Evolutionary conservation across 2,888 invertebrate genomes (phyloP).

Genomic region (Heliothis peltigera): DNA sequence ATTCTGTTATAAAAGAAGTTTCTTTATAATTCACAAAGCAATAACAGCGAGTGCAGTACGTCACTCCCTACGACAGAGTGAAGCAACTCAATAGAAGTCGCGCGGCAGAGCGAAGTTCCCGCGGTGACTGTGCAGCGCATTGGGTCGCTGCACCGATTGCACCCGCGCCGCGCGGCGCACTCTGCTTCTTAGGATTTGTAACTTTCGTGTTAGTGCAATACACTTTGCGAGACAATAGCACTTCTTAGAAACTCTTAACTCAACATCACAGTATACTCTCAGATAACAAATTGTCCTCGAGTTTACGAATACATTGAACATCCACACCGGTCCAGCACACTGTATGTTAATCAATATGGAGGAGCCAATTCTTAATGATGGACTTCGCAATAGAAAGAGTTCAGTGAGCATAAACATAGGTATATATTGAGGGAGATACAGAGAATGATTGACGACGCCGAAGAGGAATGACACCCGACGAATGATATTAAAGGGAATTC

Average conservation of each 20-base stretch:
- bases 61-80: conserved; percentile 30
- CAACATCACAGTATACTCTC: neutral
- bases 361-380: conserved; percentile 47
- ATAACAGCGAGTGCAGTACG: conserved; percentile 31
- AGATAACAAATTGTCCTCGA: neutral
- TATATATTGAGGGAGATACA: conserved; percentile 57
- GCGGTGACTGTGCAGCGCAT: conserved; percentile 26
- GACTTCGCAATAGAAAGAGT: conserved; percentile 59
- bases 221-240: conserved; percentile 1
- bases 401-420: conserved; percentile 57
- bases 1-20: conserved; percentile 11
- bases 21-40: conserved; percentile 7
- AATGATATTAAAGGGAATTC: conserved; percentile 57
- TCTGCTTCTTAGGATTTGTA: conserved; percentile 20
- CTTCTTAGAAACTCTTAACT: conserved; percentile 3
- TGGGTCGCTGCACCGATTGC: neutral
- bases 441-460: conserved; percentile 58
- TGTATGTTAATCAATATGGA: conserved; percentile 25
- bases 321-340: conserved; percentile 3
- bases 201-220: conserved; percentile 28
- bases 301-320: conserved; percentile 18
- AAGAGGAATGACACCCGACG: conserved; percentile 49
- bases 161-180: conserved; percentile 1
- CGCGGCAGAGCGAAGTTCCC: conserved; percentile 12
- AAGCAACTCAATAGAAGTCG: conserved; percentile 41